Conservation (phyloP, 1,140 invertebrate genomes). For the Mya arenaria region DNA sequence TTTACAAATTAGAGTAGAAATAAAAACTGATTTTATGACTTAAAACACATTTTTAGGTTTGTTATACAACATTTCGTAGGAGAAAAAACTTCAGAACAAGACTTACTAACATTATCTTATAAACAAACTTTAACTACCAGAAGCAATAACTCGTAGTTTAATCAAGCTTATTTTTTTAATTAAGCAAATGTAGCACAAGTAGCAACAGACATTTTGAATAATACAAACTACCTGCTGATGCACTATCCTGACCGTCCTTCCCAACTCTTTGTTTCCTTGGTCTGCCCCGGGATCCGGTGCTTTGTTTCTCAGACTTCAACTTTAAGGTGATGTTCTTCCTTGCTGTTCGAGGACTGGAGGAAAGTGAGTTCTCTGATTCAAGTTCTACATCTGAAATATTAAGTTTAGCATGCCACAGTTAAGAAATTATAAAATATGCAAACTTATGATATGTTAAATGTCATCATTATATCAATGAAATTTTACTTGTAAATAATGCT, state of each 20-base stretch:
- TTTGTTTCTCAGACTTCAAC: conserved; percentile 36
- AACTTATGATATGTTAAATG: neutral
- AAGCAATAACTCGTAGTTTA: too few species aligned
- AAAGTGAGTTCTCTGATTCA: conserved; percentile 44
- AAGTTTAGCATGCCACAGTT: neutral
- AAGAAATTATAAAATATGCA: neutral
- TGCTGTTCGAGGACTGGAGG: conserved; percentile 36
- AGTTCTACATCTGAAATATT: conserved; percentile 47
- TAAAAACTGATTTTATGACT: too few species aligned
- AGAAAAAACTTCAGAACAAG: too few species aligned
- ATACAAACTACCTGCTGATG: neutral
- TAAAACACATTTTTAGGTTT: too few species aligned
- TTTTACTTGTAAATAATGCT: neutral
- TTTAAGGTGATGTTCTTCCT: conserved; percentile 51
- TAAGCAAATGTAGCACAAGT: too few species aligned
- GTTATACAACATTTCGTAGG: too few species aligned
- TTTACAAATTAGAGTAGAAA: too few species aligned
- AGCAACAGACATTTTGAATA: too few species aligned
- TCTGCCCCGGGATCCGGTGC: conserved; percentile 14
- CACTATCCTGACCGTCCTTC: conserved; percentile 31
- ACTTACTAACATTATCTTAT: too few species aligned
- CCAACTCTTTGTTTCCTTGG: conserved; percentile 28
- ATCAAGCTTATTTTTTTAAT: too few species aligned
- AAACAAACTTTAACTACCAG: too few species aligned
- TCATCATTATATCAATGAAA: too few species aligned